Percentiles rank a stretch among this genome's conserved stretches.
Evolutionary conservation across 2,888 invertebrate species (phyloP).

Genomic region (Chironomus riparius): DNA sequence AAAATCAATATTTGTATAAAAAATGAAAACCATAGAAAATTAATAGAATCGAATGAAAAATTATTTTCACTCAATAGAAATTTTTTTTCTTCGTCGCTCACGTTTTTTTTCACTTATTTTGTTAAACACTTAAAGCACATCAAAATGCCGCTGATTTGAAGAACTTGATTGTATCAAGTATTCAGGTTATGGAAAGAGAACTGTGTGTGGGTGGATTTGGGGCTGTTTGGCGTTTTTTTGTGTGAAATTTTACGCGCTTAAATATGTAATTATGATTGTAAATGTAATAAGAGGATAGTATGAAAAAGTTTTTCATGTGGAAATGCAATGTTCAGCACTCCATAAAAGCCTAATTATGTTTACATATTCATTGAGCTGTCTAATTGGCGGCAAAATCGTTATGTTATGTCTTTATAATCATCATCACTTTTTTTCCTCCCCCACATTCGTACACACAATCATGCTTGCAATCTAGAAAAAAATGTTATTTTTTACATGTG

Average conservation of each 20-base stretch:
- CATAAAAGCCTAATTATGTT: constrained; percentile 16
- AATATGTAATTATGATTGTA: not conserved
- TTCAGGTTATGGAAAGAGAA: not conserved
- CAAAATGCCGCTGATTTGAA: not conserved
- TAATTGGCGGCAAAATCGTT: constrained; percentile 25
- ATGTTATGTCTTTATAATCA: constrained; percentile 7
- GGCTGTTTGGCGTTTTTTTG: not conserved
- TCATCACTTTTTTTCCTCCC: not conserved
- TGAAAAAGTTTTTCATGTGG: not conserved
- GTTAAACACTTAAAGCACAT: constrained; percentile 26
- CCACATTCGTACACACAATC: not conserved
- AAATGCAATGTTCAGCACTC: not conserved
- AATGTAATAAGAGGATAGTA: not conserved
- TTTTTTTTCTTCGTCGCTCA: not conserved
- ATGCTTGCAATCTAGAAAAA: not conserved
- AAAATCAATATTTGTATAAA: not conserved
- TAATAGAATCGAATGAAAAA: not conserved
- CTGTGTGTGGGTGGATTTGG: not conserved
- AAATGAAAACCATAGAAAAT: not conserved
- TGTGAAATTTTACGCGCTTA: not conserved
- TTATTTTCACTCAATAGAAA: not conserved
- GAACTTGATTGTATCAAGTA: not conserved
- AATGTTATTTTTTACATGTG: too few relatives aligned
- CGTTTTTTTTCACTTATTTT: not conserved
- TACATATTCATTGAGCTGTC: constrained; percentile 26